Conservation (phyloP, 1,140 invertebrate species). For the Macrosteles quadrilineatus region DNA sequence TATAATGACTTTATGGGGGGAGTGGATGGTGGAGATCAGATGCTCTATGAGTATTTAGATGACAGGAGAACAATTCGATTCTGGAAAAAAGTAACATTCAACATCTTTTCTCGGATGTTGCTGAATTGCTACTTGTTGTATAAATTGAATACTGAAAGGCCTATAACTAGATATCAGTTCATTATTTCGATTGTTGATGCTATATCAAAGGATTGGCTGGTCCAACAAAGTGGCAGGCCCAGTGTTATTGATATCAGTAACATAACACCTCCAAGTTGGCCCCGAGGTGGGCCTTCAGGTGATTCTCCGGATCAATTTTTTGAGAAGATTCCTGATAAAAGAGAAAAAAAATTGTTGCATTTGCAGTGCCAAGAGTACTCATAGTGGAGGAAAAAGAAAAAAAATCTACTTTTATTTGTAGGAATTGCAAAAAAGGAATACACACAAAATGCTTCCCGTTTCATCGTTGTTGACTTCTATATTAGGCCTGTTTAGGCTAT, state of each 20-base stretch:
- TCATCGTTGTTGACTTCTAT: too few species aligned
- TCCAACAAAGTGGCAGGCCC: not conserved
- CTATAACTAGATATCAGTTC: slow-evolving; percentile 32
- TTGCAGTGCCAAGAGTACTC: not conserved
- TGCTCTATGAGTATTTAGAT: slow-evolving; percentile 41
- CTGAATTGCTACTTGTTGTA: slow-evolving; percentile 33
- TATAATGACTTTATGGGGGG: slow-evolving; percentile 33
- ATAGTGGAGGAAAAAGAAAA: slow-evolving; percentile 10
- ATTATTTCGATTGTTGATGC: not conserved
- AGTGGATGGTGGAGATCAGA: slow-evolving; percentile 35
- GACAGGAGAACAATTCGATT: slow-evolving; percentile 42
- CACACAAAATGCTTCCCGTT: too few species aligned
- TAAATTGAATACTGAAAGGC: not conserved
- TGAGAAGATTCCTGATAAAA: not conserved
- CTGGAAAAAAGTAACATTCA: slow-evolving; percentile 43
- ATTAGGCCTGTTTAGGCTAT: too few species aligned
- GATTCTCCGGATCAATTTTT: too few species aligned
- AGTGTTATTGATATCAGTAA: not conserved
- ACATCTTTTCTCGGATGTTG: slow-evolving; percentile 41
- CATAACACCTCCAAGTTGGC: not conserved
- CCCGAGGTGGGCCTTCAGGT: not conserved
- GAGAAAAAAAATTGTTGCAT: slow-evolving; percentile 10
- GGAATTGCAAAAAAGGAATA: too few species aligned
- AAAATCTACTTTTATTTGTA: not conserved
- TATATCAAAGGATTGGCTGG: not conserved